Base-by-base conservation (phyloP, 2,113 vertebrate species). In the Circaetus gallicus region DNA sequence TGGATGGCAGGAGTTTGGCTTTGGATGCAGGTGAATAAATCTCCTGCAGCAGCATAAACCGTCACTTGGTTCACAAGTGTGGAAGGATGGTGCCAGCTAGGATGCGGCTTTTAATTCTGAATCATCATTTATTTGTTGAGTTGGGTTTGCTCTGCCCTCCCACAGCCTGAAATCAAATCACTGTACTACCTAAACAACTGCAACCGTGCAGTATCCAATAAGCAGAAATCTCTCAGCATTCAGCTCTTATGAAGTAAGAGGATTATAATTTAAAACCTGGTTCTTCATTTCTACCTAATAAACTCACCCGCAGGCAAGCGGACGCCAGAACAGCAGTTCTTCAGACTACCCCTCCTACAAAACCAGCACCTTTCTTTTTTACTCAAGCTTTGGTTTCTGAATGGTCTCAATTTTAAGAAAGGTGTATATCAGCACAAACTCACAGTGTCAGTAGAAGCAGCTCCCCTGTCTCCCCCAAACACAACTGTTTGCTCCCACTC, bases 401-500 rank as follows among this genome's bases (percentile, higher is more conserved):
- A 19, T 0, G 10, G 76, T 47, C 77, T 63, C 67, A 12, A 1
- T 16, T 63, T n/a, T 38, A 25, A 13, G 18, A 1, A 49, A 58
- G 80, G 56, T 14, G 18, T 5, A 0, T 8, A 25, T 6, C 45
- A 59, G 61, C 71, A 53, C 16, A 7, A 74, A 5, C 43, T 34
- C 40, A 10, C 21, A 0, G 36, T 1, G 34, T 12, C 0, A 3
- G 31, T 2, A 36, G 36, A 47, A 76, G 52, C 36, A 10, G 36
- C 49, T 21, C 34, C 59, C 22, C 88, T 9, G 9, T 13, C 13
- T 43, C 19, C 49, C 49, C 38, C 45, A 40, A 9, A 34, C 24
- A 24, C 52, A 24, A 31, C 53, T 7, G 16, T 7, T 43, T 43
- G 38, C 63, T 84, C 86, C 77, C 1, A 0, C 3, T 40, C 53